Conservation (phyloP, 2,797 vertebrate species). For the Neosilurus hyrtlii region DNA sequence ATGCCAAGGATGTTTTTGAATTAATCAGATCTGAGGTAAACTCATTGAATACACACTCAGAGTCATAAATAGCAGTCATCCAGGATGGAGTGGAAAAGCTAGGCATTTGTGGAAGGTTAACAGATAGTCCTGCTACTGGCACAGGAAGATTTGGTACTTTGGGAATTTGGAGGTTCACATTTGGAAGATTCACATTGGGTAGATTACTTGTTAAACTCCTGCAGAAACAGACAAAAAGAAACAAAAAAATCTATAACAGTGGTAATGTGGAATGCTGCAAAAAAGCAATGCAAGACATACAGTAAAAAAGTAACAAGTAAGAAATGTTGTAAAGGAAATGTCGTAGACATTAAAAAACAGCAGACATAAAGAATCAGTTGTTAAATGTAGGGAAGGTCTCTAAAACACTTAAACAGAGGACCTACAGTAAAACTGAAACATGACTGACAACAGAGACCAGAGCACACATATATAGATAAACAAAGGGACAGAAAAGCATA, state of each 20-base stretch:
- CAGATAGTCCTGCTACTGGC: constrained; percentile 89
- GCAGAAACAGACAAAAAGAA: constrained; percentile 99
- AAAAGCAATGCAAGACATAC: constrained; percentile 87
- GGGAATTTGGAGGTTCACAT: constrained; percentile 99
- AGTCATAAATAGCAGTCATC: constrained; percentile 99
- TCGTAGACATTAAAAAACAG: constrained; percentile 60
- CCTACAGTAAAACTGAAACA: constrained; percentile 55
- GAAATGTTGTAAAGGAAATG: constrained; percentile 50
- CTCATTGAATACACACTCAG: constrained; percentile 99
- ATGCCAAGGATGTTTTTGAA: constrained; percentile 88
- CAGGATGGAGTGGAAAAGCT: constrained; percentile 99
- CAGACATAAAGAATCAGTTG: constrained; percentile 57
- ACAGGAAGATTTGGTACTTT: constrained; percentile 99
- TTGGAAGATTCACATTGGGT: constrained; percentile 99
- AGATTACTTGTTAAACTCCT: constrained; percentile 99
- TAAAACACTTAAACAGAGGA: constrained; percentile 58
- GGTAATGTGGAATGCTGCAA: constrained; percentile 90
- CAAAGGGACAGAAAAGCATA: constrained; percentile 41
- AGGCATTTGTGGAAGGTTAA: constrained; percentile 99
- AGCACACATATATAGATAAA: constrained; percentile 48
- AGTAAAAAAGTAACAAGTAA: constrained; percentile 67
- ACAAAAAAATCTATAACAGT: constrained; percentile 93
- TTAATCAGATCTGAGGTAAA: constrained; percentile 90
- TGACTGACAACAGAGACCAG: constrained; percentile 46
- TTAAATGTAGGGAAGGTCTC: constrained; percentile 66